Base-by-base conservation (phyloP, 2,113 vertebrate genomes). In the Lophotis ruficrista region DNA sequence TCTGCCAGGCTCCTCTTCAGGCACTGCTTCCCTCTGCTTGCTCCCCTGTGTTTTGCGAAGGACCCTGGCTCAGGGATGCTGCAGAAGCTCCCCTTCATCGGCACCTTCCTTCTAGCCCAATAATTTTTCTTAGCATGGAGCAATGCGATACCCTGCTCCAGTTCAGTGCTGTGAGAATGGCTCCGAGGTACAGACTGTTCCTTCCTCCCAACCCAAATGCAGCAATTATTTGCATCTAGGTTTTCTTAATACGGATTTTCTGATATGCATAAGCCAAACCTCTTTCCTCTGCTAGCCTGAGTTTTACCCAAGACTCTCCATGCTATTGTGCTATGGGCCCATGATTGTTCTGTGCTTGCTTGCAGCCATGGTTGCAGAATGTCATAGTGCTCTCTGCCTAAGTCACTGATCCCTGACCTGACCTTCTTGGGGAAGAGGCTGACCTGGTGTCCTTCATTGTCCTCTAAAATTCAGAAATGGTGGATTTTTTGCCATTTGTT, bases 91-190 rank as follows among this genome's bases (percentile, higher is more conserved):
- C 13, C 14, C 6, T 64, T 61, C 25, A 56, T 19, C 28, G 25
- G 7, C 0, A 0, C 10, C 35, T 77, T 79, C 35, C 22, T 50
- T 50, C 37, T 12, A 22, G 4, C 15, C 3, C 7, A 5, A 1
- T 8, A 3, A 0, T 22, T 65, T 47, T 76, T 5, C 56, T 33
- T 14, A 73, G 50, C 68, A 33, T 12, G 5, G 37, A n/a, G 14
- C 3, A 51, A 9, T 6, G 20, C 20, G 25, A 3, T 15, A 27
- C 4, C 47, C 38, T 23, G 18, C 17, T 54, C 37, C 43, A 48
- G 10, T 45, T 76, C 8, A 0, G 23, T 17, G 6, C n/a, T 50
- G 12, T 6, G 37, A 58, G 22, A 33, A 16, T 5, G 11, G 10
- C 64, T 51, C 43, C 0, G 0, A 69, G 27, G 20, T 10, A 23